Base-by-base conservation (phyloP, 1,140 invertebrate species). In the Temnothorax longispinosus region DNA sequence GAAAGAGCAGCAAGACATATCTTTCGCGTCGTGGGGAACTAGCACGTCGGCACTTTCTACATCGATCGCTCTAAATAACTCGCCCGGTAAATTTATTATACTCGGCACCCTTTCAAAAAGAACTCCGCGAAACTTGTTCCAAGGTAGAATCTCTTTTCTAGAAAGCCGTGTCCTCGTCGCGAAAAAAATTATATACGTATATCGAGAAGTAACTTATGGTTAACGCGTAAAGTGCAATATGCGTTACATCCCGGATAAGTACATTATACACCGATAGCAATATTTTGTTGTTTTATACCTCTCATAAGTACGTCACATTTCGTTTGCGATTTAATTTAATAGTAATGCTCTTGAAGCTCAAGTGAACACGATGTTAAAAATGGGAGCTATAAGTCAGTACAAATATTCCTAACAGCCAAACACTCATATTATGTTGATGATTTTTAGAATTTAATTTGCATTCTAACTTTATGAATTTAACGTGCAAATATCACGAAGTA, bases 51-150 rank as follows among this genome's bases (percentile, higher is more conserved):
- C 85, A 88, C 84, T 87, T 86, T 78, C 84, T 71, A 88, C 87
- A 88, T 88, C 87, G 84, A 88, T 88, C 87, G 87, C 84, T 85
- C 77, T 72, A 88, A 78, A 89, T 89, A 88, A 89, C 74, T 88
- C 87, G 3, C 56, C 7, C 21, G 18, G 88, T 71, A 84, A 85
- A 89, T 89, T 89, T 89, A 89, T 89, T 89, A 86, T 86, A 32
- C 81, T 75, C 87, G 54, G 65, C 52, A 62, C 78, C 56, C 81
- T 78, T 58, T 86, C 58, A 58, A 80, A 77, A 74, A 52, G 50
- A 77, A 58, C 65, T 85, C 32, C 18, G 15, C 50, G 10, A 75
- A 64, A 88, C 56, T 75, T 67, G 81, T 85, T 62, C 54, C 64
- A 47, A 21, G 15, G 21, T 78, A 52, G 56, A 88, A 54, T 56